Conservation (phyloP, 2,888 invertebrate species). For the Drosophila differens region DNA sequence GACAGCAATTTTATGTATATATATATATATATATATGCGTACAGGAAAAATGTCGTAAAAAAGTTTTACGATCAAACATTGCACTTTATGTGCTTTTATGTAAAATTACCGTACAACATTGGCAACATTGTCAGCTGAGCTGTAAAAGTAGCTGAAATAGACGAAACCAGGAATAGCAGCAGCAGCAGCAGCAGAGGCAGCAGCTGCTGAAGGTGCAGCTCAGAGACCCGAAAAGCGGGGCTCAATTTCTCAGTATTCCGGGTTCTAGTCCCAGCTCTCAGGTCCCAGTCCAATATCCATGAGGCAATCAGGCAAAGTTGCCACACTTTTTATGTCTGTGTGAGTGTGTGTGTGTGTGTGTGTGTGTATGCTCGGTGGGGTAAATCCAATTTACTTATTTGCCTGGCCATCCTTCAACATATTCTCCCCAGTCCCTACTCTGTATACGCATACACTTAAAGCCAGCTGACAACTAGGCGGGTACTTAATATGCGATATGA, state of each 20-base stretch:
- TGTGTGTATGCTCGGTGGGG: slow-evolving; percentile 28
- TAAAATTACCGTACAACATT: slow-evolving; percentile 80
- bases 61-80: slow-evolving; percentile 82
- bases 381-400: slow-evolving; percentile 77
- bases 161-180: slow-evolving; percentile 23
- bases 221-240: slow-evolving; percentile 11
- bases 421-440: background rate
- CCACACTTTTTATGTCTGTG: slow-evolving; percentile 19
- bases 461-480: slow-evolving; percentile 35
- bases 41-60: slow-evolving; percentile 82
- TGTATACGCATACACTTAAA: slow-evolving; percentile 34
- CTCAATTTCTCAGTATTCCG: slow-evolving; percentile 30
- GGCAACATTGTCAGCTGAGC: slow-evolving; percentile 80
- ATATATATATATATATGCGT: slow-evolving; percentile 72
- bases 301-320: slow-evolving; percentile 78
- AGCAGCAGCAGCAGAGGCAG: slow-evolving; percentile 24
- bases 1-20: slow-evolving; percentile 66
- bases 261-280: slow-evolving; percentile 10
- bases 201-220: slow-evolving; percentile 54
- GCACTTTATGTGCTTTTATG: slow-evolving; percentile 82
- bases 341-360: background rate
- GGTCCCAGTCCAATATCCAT: slow-evolving; percentile 64
- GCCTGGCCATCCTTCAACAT: slow-evolving; percentile 25
- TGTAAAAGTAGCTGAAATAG: slow-evolving; percentile 73
- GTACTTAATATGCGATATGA: slow-evolving; percentile 54